Evolutionary conservation across 2,888 invertebrate species (phyloP).

Genomic region (Leptogaster cylindrica): DNA sequence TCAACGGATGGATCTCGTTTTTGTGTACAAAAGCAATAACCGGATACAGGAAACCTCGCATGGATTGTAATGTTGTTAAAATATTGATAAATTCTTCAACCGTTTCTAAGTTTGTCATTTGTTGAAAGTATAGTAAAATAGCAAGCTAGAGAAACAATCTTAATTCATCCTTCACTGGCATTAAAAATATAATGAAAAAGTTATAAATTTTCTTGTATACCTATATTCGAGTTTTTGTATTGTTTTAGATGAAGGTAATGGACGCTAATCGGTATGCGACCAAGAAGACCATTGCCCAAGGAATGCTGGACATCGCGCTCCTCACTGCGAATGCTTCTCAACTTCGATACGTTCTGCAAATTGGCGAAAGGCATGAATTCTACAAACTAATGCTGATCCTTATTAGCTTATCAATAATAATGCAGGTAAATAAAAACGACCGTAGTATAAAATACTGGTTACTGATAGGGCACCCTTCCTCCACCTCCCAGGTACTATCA

Average conservation of each 20-base stretch:
- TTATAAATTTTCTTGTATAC: background rate
- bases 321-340: slow-evolving; percentile 89
- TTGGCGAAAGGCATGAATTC: slow-evolving; percentile 84
- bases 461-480: slow-evolving; percentile 22
- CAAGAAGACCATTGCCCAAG: slow-evolving; percentile 91
- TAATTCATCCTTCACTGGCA: no score
- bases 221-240: no score
- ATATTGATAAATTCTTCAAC: no score
- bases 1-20: no score
- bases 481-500: slow-evolving; percentile 69
- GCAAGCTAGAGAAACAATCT: no score
- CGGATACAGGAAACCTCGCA: no score
- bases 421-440: slow-evolving; percentile 71
- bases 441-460: background rate
- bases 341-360: slow-evolving; percentile 84
- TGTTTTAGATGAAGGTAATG: slow-evolving; percentile 71
- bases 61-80: no score
- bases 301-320: slow-evolving; percentile 86
- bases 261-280: slow-evolving; percentile 90
- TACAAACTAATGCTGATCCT: slow-evolving; percentile 80
- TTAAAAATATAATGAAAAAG: no score
- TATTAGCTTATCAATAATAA: slow-evolving; percentile 80
- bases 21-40: no score
- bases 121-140: no score
- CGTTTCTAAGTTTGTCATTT: no score